phyloP scores from a whole-genome alignment of 2,113 vertebrate species.

The Dolichotis patagonum region DNA sequence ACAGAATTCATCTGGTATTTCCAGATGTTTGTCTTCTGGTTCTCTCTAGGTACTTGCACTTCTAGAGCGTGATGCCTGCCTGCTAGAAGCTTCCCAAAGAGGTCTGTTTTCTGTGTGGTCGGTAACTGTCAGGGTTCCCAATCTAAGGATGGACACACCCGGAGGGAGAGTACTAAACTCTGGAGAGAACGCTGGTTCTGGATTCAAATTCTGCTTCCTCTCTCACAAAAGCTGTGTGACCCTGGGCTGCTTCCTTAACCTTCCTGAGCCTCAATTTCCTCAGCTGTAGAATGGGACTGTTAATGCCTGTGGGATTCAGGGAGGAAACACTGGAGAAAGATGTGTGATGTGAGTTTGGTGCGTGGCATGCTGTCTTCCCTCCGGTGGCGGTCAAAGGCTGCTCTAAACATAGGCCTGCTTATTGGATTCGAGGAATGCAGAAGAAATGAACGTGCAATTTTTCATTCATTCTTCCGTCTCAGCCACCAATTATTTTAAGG shows the following conservation, averaged over 20 bases:
- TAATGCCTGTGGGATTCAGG: background rate
- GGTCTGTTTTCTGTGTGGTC: background rate
- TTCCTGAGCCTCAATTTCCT: background rate
- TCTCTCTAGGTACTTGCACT: slow-evolving; percentile 44
- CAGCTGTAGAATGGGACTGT: background rate
- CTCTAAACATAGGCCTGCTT: background rate
- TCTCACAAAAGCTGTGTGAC: background rate
- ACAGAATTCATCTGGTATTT: slow-evolving; percentile 24
- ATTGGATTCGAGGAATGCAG: background rate
- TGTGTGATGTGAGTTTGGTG: background rate
- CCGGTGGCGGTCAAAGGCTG: background rate
- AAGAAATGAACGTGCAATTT: background rate
- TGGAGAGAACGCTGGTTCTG: background rate
- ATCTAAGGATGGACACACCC: background rate
- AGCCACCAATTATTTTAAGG: background rate
- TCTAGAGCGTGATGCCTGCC: background rate
- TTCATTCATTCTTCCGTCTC: background rate
- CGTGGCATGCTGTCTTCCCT: too few species aligned
- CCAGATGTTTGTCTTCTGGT: slow-evolving; percentile 46
- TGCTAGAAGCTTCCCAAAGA: background rate
- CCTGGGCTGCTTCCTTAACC: background rate
- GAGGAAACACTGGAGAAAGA: background rate
- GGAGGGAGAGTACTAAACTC: background rate
- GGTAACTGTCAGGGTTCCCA: background rate
- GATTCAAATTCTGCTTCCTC: background rate